Evolutionary conservation across 92 coral and sea anemone species (phyloP), one percentile per base, ranked within the genome.

Genomic region (Porites lobata): DNA sequence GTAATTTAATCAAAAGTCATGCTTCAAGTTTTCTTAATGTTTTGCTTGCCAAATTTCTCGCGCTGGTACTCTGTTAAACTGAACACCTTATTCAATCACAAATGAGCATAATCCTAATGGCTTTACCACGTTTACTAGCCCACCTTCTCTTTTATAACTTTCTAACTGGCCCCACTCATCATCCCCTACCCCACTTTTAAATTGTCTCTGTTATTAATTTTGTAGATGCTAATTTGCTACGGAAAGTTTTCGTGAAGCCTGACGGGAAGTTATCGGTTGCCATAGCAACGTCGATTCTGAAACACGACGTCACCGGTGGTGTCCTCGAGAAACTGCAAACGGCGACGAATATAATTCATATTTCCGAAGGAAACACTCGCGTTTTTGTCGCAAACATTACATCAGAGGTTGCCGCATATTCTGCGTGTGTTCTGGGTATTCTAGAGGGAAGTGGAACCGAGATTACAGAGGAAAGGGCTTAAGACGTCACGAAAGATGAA

Each of bases 271-370:
- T 94, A 64, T 51, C 76, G 57, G 83, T 82, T 56, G 32, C 98
- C 93, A 91, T 95, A 95, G 93, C 91, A 77, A 95, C 98, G 50
- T 88, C 91, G 66, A 65, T 67, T 51, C 86, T 90, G 61, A 52
- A 63, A 43, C 98, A 95, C 86, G 98, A 95, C 84, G 94, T 93
- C 87, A 93, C 98, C 15, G 98, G 94, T 54, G 98, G 98, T 6
- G 92, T 95, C 68, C 88, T 82, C 26, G 96, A 88, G 73, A 95
- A 95, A 64, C 90, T 95, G 12, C 89, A 88, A 78, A 84, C 98
- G 70, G 96, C 94, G 32, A 78, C 80, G 7, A 95, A 86, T 65
- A 93, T 95, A 29, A 75, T 95, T 24, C 92, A 52, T n/a, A 72
- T 61, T 70, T 89, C 94, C 43, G 32, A 58, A 17, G 94, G 94